A percentile compares a stretch with the other conserved stretches of the same genome.
phyloP scores from a whole-genome alignment of 2,797 vertebrate genomes.

The Toxotes lorentzi region DNA sequence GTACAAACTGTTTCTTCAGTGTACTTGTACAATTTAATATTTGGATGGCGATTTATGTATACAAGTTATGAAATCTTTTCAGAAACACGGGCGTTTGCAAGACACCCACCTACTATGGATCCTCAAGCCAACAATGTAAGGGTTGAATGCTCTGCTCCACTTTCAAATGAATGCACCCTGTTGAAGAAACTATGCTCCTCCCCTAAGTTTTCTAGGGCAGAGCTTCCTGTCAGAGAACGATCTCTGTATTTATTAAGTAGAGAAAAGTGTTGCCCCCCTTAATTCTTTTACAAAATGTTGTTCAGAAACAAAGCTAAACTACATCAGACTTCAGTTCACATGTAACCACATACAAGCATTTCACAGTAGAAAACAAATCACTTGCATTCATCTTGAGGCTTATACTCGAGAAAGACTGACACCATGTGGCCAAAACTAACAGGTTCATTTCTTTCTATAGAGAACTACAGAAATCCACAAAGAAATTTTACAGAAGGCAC shows the following conservation, averaged over 20 bases:
- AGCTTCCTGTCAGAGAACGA: constrained; percentile 11
- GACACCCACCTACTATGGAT: constrained; percentile 31
- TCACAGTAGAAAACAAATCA: constrained; percentile 11
- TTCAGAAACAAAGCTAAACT: constrained; percentile 8
- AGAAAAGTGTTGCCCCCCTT: constrained; percentile 17
- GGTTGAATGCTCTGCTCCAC: constrained; percentile 33
- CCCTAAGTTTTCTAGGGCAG: constrained; percentile 44
- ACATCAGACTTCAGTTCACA: background rate
- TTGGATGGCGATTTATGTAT: background rate
- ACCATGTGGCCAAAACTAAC: constrained; percentile 67
- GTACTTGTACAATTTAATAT: background rate
- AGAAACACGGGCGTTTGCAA: constrained; percentile 9
- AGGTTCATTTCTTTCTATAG: constrained; percentile 13
- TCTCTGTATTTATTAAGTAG: constrained; percentile 10
- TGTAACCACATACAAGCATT: constrained; percentile 1
- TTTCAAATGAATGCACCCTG: constrained; percentile 42
- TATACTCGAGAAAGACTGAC: constrained; percentile 63
- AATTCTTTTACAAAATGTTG: constrained; percentile 18
- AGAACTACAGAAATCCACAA: constrained; percentile 9
- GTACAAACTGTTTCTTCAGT: background rate
- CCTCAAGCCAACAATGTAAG: constrained; percentile 37
- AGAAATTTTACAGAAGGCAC: constrained; percentile 4
- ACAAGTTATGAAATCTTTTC: constrained; percentile 3
- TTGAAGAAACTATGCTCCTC: constrained; percentile 36
- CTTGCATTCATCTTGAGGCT: constrained; percentile 1